Base-by-base conservation (phyloP, 1,140 invertebrate species). In the Adoxophyes honmai region DNA sequence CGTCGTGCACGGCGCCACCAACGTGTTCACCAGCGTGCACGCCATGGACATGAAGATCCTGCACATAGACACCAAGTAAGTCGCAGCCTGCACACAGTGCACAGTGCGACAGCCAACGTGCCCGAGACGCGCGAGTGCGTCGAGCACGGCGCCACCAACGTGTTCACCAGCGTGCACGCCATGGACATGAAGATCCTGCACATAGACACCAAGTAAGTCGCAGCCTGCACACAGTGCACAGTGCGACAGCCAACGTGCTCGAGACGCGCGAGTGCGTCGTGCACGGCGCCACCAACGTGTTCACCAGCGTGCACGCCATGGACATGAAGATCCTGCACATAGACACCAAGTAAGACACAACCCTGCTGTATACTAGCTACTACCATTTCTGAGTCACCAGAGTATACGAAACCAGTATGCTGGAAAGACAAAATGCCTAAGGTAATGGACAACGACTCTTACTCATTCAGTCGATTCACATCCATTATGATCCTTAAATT, bases 31-130 rank as follows among this genome's bases (percentile, higher is more conserved):
- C n/a, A n/a, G n/a, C n/a, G n/a, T n/a, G n/a, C n/a, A n/a, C n/a
- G n/a, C n/a, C n/a, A n/a, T 99, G 94, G 98, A 99, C 88, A 99
- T 99, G 97, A 98, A 97, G 88, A 99, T 98, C 87, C 93, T 98
- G 56, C 96, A 98, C 88, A 94, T 98, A 65, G 98, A 98, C 83
- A 93, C 94, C 86, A 98, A 97, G 98, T 99, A 93, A 96, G 78
- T 28, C 6, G 21, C 2, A 28, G 21, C 2, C 21, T 28, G 21
- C 6, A 28, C 6, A 28, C 21, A 28, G 21, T 28, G 21, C 21
- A n/a, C n/a, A 28, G 98, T 88, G 97, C 97, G n/a, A 98, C 98
- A n/a, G 94, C 99, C n/a, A 97, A 98, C 52, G 97, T 99, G 93
- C 98, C n/a, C 98, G 98, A 99, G 89, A 98, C 98, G 14, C 93